phyloP scores from a whole-genome alignment of 2,888 invertebrate species.

The Brachypterus glaber region DNA sequence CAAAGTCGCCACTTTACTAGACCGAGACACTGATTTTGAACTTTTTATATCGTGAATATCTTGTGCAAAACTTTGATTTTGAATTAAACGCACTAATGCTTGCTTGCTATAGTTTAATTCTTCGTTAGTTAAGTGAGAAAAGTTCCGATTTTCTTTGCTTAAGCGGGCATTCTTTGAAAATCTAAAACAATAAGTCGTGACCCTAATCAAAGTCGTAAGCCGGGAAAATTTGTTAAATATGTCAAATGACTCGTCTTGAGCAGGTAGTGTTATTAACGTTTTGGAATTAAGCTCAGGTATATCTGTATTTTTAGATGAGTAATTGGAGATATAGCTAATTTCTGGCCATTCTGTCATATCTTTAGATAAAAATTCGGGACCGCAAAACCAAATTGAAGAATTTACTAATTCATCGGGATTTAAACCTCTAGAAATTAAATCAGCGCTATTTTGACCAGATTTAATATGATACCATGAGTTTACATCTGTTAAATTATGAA shows the following conservation, averaged over 20 bases:
- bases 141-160: not conserved
- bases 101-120: slow-evolving; percentile 6
- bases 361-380: slow-evolving; percentile 10
- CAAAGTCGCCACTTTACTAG: slow-evolving; percentile 4
- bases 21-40: not conserved
- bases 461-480: slow-evolving; percentile 21
- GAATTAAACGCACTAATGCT: not conserved
- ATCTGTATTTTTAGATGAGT: not conserved
- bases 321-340: not conserved
- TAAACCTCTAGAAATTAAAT: slow-evolving; percentile 21
- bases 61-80: not conserved
- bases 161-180: not conserved
- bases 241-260: not conserved
- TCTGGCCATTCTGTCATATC: not conserved
- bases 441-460: slow-evolving; percentile 23
- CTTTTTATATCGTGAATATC: not conserved
- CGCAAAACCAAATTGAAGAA: slow-evolving; percentile 18
- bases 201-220: not conserved
- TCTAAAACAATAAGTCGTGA: not conserved
- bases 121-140: slow-evolving; percentile 13
- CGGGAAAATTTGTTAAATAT: not conserved
- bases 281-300: not conserved
- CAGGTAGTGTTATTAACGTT: not conserved
- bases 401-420: slow-evolving; percentile 10
- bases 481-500: slow-evolving; percentile 15